Percentiles rank a stretch among this genome's conserved stretches.
Evolutionary conservation across 1,140 invertebrate genomes (phyloP).

Genomic region (Coptotermes formosanus): DNA sequence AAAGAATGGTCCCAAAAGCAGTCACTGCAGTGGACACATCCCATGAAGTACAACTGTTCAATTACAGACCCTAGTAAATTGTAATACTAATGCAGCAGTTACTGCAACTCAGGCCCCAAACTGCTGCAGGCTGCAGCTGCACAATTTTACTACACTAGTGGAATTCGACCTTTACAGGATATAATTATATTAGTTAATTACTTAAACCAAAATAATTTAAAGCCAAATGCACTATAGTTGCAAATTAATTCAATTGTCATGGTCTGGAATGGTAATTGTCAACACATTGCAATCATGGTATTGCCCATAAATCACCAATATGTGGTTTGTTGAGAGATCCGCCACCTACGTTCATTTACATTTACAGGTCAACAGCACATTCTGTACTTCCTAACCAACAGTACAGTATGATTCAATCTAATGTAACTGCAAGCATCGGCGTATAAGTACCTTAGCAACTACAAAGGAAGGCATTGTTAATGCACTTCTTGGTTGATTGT

Average conservation of each 20-base stretch:
- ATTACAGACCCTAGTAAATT: too few species aligned
- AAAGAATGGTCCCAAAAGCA: too few species aligned
- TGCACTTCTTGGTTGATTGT: conserved; percentile 11
- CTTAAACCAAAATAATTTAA: background rate
- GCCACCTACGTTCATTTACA: background rate
- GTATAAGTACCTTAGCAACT: background rate
- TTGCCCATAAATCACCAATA: conserved; percentile 1
- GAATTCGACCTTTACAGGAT: background rate
- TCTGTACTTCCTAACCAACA: background rate
- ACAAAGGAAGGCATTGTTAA: background rate
- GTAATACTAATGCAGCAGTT: too few species aligned
- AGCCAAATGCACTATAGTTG: background rate
- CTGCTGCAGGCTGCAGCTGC: too few species aligned
- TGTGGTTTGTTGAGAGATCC: background rate
- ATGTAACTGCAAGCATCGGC: background rate
- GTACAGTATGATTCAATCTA: too few species aligned
- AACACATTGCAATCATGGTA: background rate
- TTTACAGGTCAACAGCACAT: background rate
- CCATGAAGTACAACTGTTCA: too few species aligned
- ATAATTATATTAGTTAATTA: background rate
- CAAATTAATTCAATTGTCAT: background rate
- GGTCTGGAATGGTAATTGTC: background rate
- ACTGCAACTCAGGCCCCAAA: too few species aligned
- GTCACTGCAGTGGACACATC: too few species aligned
- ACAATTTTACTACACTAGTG: too few species aligned